A percentile compares a stretch with the other conserved stretches of the same genome.
These are phyloP conservation scores for Lepas anatifera DNA, from an alignment of 2,888 invertebrate species.

Conservation along the genomic window DNA sequence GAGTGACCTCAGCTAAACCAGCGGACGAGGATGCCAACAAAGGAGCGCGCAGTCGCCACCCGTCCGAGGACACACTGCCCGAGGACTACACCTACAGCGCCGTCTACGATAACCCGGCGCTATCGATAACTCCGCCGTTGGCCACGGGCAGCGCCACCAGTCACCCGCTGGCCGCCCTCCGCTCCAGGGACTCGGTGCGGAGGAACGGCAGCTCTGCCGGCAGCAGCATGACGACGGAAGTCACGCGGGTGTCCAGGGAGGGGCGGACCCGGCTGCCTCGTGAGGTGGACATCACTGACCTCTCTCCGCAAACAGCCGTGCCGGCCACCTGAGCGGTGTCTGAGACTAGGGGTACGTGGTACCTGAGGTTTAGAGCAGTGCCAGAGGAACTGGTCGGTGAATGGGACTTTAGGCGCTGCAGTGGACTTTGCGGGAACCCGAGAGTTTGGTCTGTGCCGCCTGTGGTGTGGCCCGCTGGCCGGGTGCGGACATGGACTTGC, in stretches of 20 bases:
- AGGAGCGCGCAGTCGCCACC: not conserved
- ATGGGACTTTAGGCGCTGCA: too few relatives aligned
- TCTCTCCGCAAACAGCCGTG: not conserved
- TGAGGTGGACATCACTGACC: not conserved
- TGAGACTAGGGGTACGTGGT: too few relatives aligned
- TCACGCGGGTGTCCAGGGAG: not conserved
- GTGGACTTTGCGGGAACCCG: too few relatives aligned
- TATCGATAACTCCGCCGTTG: not conserved
- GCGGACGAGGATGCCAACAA: not conserved
- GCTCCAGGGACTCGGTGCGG: not conserved
- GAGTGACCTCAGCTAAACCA: not conserved
- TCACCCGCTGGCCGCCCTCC: not conserved
- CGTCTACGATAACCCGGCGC: conserved; percentile 4
- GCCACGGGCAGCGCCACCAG: not conserved
- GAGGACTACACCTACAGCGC: conserved; percentile 2
- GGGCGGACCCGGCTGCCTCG: not conserved
- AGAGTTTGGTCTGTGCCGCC: too few relatives aligned
- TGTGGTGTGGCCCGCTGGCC: too few relatives aligned
- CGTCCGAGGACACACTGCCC: not conserved
- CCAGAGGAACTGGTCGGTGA: too few relatives aligned
- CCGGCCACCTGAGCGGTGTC: too few relatives aligned
- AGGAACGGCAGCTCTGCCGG: not conserved
- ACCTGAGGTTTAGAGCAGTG: too few relatives aligned
- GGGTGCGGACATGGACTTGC: too few relatives aligned
- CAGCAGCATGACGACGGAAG: not conserved